Evolutionary conservation across 2,113 vertebrate species (phyloP), one percentile per base, ranked within the genome.

Genomic region (Typhlomys cinereus): DNA sequence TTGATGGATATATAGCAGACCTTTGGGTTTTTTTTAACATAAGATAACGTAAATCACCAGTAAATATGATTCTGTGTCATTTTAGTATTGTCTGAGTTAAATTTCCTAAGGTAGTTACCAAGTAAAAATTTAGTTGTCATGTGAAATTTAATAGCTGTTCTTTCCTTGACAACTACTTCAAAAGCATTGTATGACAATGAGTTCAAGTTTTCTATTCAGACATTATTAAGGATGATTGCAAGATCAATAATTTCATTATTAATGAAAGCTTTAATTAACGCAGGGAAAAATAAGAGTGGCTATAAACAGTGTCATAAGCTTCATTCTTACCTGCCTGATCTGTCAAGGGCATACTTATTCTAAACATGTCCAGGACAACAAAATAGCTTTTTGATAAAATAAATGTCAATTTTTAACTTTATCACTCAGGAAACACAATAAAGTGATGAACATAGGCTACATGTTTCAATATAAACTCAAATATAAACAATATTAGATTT

Each of bases 201-300:
- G 14, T 83, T 89, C 86, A 89, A 90, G 48, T 36, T 5, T 59
- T 86, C 84, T 95, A 93, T 95, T 86, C 86, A 93, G 61, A 88
- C 15, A 64, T 92, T 96, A 75, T 92, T 95, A 95, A 88, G 88
- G 48, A 95, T 95, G 61, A 92, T 94, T 97, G 52, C 48, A 95
- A 59, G 50, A 86, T 74, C 88, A 95, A 96, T 94, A 95, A 95
- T 95, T 95, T 95, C 54, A 93, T 54, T 89, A 89, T 94, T 85
- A 94, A 25, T 90, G 83, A 89, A 96, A 93, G 88, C 83, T 92
- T 96, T 95, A 95, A 95, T 95, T 95, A 95, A 94, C 88, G 29
- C 39, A 92, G 18, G 46, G 39, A 89, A 89, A 75, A 89, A 91
- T 94, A 81, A 94, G 96, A 96, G 93, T 95, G 70, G 71, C 59